Percentiles rank a stretch among this genome's conserved stretches.
These are phyloP conservation scores for Columbina picui DNA, from an alignment of 2,113 vertebrate genomes.

Conservation along the genomic window DNA sequence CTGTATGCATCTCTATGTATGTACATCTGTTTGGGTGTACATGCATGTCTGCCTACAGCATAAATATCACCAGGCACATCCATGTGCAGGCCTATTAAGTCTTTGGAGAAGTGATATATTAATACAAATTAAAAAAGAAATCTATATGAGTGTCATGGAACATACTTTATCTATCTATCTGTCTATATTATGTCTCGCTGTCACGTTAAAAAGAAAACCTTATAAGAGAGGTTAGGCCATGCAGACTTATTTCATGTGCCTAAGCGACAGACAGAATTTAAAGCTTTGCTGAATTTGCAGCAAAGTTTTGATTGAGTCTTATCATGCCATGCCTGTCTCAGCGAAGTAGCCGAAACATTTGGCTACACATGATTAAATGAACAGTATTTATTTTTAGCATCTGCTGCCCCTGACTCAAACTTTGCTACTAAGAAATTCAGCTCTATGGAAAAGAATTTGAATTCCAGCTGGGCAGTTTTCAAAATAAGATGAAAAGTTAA, in stretches of 20 bases:
- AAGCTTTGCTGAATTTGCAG: slow-evolving; percentile 60
- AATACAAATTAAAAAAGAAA: slow-evolving; percentile 32
- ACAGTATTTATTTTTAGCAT: slow-evolving; percentile 81
- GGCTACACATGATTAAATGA: slow-evolving; percentile 75
- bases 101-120: background rate
- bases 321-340: slow-evolving; percentile 67
- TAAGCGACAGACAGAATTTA: slow-evolving; percentile 49
- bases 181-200: background rate
- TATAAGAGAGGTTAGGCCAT: background rate
- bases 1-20: background rate
- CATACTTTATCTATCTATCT: background rate
- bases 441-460: slow-evolving; percentile 87
- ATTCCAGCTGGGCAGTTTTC: slow-evolving; percentile 89
- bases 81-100: background rate
- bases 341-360: slow-evolving; percentile 73
- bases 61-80: background rate
- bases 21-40: background rate
- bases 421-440: slow-evolving; percentile 85
- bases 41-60: background rate
- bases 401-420: slow-evolving; percentile 78
- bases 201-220: background rate
- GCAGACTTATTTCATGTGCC: slow-evolving; percentile 37
- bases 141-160: background rate
- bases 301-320: slow-evolving; percentile 81
- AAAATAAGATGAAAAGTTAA: slow-evolving; percentile 90